These are phyloP conservation scores for Nephrocerus scutellatus DNA, from an alignment of 2,888 invertebrate species.

Conservation along the genomic window DNA sequence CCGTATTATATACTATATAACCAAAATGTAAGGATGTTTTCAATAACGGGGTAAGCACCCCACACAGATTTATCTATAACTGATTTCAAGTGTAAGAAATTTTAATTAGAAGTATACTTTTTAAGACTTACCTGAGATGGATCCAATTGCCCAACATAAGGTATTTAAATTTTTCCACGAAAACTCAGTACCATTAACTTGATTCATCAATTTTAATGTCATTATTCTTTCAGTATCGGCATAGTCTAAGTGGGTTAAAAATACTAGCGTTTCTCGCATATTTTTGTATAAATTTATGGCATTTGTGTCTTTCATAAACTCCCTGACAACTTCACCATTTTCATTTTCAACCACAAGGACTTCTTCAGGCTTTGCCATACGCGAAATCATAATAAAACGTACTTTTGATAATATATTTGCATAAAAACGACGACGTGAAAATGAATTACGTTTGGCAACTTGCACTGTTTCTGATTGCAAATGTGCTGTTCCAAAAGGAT, in stretches of 20 bases:
- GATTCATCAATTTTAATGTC: conserved; percentile 97
- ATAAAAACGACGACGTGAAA: conserved; percentile 65
- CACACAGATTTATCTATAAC: no score
- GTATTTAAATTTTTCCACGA: conserved; percentile 99
- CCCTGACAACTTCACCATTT: conserved; percentile 97
- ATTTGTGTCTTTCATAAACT: conserved; percentile 99
- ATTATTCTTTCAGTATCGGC: conserved; percentile 96
- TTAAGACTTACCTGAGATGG: conserved; percentile 71
- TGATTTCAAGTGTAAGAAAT: no score
- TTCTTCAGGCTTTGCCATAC: conserved; percentile 99
- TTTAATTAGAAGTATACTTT: no score
- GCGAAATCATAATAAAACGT: conserved; percentile 94
- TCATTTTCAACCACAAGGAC: conserved; percentile 99
- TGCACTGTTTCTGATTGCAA: conserved; percentile 38
- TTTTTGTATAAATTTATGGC: conserved; percentile 98
- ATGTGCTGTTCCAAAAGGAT: conserved; percentile 53
- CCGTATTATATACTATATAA: no score
- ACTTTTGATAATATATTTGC: conserved; percentile 78
- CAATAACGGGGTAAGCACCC: no score
- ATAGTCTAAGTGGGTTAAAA: conserved; percentile 97
- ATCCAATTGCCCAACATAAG: conserved; percentile 99
- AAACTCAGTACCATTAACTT: conserved; percentile 98
- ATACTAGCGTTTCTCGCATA: conserved; percentile 96
- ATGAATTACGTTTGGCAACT: conserved; percentile 36
- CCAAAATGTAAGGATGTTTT: no score